Evolutionary conservation across 2,797 vertebrate genomes (phyloP), one percentile per base, ranked within the genome.

Genomic region (Oreonectes daqikongensis): DNA sequence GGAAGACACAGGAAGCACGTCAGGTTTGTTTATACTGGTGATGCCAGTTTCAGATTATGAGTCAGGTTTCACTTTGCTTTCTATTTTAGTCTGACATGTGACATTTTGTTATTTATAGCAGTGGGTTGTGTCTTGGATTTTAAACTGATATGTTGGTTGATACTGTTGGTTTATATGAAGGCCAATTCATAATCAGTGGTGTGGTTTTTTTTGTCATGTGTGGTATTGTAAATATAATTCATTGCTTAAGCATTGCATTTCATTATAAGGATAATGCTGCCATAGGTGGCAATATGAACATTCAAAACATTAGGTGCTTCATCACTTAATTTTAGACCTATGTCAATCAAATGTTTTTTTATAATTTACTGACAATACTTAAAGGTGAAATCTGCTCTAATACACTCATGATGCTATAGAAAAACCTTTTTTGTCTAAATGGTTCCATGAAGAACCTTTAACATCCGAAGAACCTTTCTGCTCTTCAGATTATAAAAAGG

Each of bases 151-250:
- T 57, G 50, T 61, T 52, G 5, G 26, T 79, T 32, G 26, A 75
- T 55, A 55, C n/a, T 8, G 50, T 61, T 52, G 5, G 26, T 79
- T 32, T 22, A 75, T 55, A 55, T 20, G 8, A 26, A 20, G 72
- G 44, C 53, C 38, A 32, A 68, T 74, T 65, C 30, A 61, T 52
- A 42, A 24, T 69, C 26, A 48, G 44, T 50, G n/a, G 53, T 28
- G 17, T n/a, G 55, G 32, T 81, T 84, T 81, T 81, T 78, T 84
- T 77, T 70, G 69, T 78, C 79, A 75, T 70, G 72, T 75, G 71
- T 69, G 50, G 32, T 66, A 75, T 75, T 75, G 59, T 81, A 84
- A 82, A 84, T 82, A 77, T 82, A 83, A 80, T 26, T 40, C 71
- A 53, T 61, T 38, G 53, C 20, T 46, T 22, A 40, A 38, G 75